Conservation (phyloP, 1,140 invertebrate genomes). For the Metopolophium dirhodum region DNA sequence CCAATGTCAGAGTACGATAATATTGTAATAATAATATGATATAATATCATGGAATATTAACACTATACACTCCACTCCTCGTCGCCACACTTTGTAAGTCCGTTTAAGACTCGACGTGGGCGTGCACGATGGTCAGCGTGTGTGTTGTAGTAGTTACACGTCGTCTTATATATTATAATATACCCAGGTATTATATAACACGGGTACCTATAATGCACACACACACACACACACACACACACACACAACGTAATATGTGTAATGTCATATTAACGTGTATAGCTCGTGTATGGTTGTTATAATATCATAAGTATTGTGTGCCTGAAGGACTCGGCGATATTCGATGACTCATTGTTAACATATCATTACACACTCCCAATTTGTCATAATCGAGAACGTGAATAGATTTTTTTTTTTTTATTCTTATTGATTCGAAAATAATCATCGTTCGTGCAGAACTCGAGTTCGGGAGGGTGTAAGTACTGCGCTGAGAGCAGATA, state of each 20-base stretch:
- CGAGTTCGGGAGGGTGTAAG: not conserved
- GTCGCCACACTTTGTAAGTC: not conserved
- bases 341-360: conserved; percentile 49
- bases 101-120: not conserved
- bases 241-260: not conserved
- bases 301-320: not conserved
- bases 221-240: not conserved
- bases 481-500: not conserved
- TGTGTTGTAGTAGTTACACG: not conserved
- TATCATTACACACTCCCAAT: conserved; percentile 26
- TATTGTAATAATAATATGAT: too few relatives aligned
- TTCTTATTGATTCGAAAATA: conserved; percentile 3
- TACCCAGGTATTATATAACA: not conserved
- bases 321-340: not conserved
- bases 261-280: not conserved
- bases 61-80: not conserved
- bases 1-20: not conserved
- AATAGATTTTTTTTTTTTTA: not conserved
- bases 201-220: not conserved
- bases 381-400: not conserved
- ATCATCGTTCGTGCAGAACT: conserved; percentile 14
- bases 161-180: not conserved
- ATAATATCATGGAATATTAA: too few relatives aligned
- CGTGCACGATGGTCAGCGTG: not conserved
- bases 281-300: not conserved